Conservation (phyloP, 35 echinoderm and acorn worm species). For the Holothuria glaberrima region DNA sequence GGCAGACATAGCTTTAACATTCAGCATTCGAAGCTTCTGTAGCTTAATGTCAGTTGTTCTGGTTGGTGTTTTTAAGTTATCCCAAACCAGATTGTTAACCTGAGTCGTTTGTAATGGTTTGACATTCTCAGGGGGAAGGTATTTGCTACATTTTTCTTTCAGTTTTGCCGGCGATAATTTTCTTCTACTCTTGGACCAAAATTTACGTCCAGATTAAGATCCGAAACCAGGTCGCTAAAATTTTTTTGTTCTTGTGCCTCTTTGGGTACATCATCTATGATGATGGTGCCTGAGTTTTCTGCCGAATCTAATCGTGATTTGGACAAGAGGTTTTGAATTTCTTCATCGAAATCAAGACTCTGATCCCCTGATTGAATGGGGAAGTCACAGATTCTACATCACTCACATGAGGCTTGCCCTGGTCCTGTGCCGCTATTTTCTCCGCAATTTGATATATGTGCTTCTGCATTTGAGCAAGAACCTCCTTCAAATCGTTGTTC, state of each 20-base stretch:
- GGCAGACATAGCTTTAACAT: background rate
- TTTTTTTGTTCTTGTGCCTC: background rate
- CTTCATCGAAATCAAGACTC: background rate
- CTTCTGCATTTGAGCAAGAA: constrained; percentile 26
- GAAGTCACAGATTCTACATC: background rate
- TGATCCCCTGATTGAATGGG: background rate
- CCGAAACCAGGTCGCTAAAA: background rate
- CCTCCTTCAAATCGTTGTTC: constrained; percentile 26
- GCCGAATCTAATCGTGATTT: background rate
- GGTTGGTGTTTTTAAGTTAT: background rate
- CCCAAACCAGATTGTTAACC: background rate
- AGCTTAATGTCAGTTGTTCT: constrained; percentile 7
- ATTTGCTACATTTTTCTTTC: constrained; percentile 26
- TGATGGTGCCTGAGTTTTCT: constrained; percentile 7
- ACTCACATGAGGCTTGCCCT: constrained; percentile 1
- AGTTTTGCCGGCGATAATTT: constrained; percentile 15
- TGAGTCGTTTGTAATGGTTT: constrained; percentile 16
- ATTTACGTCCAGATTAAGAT: constrained; percentile 4
- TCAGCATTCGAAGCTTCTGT: background rate
- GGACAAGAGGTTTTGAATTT: constrained; percentile 2
- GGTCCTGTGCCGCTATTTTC: background rate
- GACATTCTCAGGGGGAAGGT: constrained; percentile 13
- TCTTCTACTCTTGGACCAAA: background rate
- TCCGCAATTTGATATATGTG: background rate
- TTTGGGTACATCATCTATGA: background rate